Percentiles rank a stretch among this genome's conserved stretches.
phyloP scores from a whole-genome alignment of 2,797 vertebrate genomes.

The Galago senegalensis region DNA sequence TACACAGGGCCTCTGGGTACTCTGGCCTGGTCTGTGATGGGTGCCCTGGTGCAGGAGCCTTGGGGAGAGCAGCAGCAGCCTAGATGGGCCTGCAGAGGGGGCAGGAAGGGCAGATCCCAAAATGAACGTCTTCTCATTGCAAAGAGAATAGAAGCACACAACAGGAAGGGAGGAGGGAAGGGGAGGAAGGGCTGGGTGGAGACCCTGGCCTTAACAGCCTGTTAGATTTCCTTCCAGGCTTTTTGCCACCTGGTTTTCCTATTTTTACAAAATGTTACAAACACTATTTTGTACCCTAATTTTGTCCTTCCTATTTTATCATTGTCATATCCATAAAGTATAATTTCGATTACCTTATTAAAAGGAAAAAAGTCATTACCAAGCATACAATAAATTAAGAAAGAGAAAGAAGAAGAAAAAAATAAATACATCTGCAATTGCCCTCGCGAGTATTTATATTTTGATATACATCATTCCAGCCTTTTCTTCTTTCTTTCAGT shows the following conservation, averaged over 20 bases:
- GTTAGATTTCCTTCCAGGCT: background rate
- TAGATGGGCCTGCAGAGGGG: background rate
- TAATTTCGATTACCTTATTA: background rate
- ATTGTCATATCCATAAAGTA: background rate
- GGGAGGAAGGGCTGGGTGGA: background rate
- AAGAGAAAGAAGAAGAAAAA: background rate
- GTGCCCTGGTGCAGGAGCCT: background rate
- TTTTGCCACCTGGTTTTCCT: background rate
- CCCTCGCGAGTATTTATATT: background rate
- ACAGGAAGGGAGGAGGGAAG: background rate
- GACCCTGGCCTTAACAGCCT: background rate
- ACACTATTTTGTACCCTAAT: background rate
- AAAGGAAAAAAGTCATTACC: background rate
- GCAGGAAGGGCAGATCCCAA: background rate
- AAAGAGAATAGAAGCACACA: background rate
- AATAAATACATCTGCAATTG: background rate
- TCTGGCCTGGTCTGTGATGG: background rate
- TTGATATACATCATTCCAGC: background rate
- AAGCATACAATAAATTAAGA: background rate
- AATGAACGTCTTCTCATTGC: background rate
- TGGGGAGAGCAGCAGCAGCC: fast-evolving
- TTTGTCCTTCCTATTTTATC: background rate
- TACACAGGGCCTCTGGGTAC: background rate
- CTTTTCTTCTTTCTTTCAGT: background rate
- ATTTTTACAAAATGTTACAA: background rate